Evolutionary conservation across 2,888 invertebrate species (phyloP).

Genomic region (Acleris emargana): DNA sequence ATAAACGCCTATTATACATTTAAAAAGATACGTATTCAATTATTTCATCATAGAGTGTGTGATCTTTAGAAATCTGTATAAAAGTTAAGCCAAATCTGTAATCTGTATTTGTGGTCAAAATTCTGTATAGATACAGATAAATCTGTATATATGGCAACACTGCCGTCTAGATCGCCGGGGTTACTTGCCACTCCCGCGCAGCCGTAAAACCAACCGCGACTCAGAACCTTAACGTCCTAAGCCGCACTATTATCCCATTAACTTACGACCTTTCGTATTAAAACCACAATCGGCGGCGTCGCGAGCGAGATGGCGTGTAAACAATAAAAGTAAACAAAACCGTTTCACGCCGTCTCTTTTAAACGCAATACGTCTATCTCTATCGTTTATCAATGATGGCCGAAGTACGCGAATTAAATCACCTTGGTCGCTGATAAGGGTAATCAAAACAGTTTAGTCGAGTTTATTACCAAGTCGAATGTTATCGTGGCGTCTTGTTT

Average conservation of each 20-base stretch:
- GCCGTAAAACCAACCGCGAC: background rate
- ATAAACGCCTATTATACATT: too few species aligned
- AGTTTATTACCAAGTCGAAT: constrained; percentile 4
- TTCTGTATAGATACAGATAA: too few species aligned
- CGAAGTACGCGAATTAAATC: constrained; percentile 27
- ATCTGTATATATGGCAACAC: too few species aligned
- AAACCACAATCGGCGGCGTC: background rate
- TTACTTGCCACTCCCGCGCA: constrained; percentile 20
- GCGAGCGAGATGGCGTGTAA: constrained; percentile 28
- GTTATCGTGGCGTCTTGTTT: constrained; percentile 19
- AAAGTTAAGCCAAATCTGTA: too few species aligned
- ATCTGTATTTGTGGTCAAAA: too few species aligned
- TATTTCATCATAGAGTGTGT: too few species aligned
- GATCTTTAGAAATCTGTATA: too few species aligned
- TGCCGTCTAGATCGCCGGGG: constrained; percentile 20
- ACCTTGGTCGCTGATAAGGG: constrained; percentile 34
- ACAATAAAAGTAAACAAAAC: constrained; percentile 36
- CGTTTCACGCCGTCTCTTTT: constrained; percentile 18
- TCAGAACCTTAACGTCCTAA: background rate
- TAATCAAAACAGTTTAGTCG: constrained; percentile 24
- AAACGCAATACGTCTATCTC: constrained; percentile 20
- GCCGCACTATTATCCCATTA: background rate
- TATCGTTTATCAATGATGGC: constrained; percentile 24
- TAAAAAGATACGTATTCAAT: too few species aligned
- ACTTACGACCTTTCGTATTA: constrained; percentile 5